Conservation (phyloP, 2,113 vertebrate genomes). For the Tragelaphus scriptus region DNA sequence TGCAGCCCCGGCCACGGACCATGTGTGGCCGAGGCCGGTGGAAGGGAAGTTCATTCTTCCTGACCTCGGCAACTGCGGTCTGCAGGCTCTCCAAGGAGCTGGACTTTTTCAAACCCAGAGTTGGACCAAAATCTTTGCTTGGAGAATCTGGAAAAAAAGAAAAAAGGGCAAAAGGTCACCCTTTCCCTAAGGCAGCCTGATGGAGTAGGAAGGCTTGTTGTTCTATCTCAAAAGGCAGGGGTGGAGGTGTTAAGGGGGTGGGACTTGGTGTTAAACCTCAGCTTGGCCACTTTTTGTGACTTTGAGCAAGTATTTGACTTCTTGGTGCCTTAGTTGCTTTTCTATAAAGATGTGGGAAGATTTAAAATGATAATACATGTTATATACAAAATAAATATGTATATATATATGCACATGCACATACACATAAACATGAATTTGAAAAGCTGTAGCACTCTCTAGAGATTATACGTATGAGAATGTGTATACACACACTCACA, state of each 20-base stretch:
- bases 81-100: slow-evolving; percentile 98
- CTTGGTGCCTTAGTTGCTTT: background rate
- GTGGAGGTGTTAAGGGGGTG: background rate
- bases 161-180: background rate
- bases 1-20: slow-evolving; percentile 95
- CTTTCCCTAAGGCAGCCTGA: background rate
- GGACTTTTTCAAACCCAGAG: slow-evolving; percentile 96
- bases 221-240: background rate
- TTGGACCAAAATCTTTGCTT: slow-evolving; percentile 90
- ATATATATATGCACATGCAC: background rate
- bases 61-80: slow-evolving; percentile 94
- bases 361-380: background rate
- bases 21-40: slow-evolving; percentile 94
- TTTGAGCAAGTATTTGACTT: background rate
- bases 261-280: background rate
- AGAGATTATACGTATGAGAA: background rate
- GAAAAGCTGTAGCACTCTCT: background rate
- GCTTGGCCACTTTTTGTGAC: background rate
- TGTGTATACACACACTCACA: background rate
- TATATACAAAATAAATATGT: background rate
- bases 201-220: background rate
- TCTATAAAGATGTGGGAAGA: background rate
- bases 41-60: slow-evolving; percentile 93
- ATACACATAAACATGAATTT: background rate
- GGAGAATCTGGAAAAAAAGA: slow-evolving; percentile 74